Percentiles rank a stretch among this genome's conserved stretches.
phyloP scores from a whole-genome alignment of 2,888 invertebrate genomes.

The Lasioglossum villosulum region DNA sequence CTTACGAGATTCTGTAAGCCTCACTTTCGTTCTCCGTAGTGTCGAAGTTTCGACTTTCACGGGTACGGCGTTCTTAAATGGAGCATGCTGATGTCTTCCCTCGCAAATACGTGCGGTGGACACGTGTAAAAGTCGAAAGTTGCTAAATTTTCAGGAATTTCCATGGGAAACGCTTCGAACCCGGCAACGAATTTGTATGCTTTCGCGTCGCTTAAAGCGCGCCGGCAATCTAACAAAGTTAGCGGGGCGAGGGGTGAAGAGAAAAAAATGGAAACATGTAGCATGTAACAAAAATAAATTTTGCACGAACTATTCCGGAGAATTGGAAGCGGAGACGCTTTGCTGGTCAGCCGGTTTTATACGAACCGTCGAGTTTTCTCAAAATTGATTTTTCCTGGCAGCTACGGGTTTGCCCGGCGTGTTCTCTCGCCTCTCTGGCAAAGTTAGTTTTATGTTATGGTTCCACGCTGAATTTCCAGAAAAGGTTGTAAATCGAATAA shows the following conservation, averaged over 20 bases:
- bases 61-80: conserved; percentile 35
- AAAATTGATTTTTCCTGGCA: conserved; percentile 72
- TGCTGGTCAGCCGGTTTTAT: conserved; percentile 62
- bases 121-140: conserved; percentile 12
- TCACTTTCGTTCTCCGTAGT: conserved; percentile 42
- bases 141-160: conserved; percentile 11
- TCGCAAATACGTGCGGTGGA: conserved; percentile 18
- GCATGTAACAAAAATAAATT: conserved; percentile 64
- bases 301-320: conserved; percentile 46
- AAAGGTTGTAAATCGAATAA: conserved; percentile 74
- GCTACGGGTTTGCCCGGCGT: conserved; percentile 54
- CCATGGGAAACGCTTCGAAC: neutral
- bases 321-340: conserved; percentile 53
- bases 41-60: conserved; percentile 47
- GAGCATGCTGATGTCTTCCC: conserved; percentile 52
- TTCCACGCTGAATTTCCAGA: conserved; percentile 68
- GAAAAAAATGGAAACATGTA: conserved; percentile 22
- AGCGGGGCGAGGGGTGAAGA: neutral
- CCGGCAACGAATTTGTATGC: conserved; percentile 29
- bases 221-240: conserved; percentile 41
- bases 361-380: conserved; percentile 70
- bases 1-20: conserved; percentile 59
- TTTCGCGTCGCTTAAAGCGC: conserved; percentile 10
- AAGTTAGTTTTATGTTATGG: conserved; percentile 72
- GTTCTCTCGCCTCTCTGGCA: conserved; percentile 44